phyloP scores from a whole-genome alignment of 2,888 invertebrate species.

The Athetis lepigone region DNA sequence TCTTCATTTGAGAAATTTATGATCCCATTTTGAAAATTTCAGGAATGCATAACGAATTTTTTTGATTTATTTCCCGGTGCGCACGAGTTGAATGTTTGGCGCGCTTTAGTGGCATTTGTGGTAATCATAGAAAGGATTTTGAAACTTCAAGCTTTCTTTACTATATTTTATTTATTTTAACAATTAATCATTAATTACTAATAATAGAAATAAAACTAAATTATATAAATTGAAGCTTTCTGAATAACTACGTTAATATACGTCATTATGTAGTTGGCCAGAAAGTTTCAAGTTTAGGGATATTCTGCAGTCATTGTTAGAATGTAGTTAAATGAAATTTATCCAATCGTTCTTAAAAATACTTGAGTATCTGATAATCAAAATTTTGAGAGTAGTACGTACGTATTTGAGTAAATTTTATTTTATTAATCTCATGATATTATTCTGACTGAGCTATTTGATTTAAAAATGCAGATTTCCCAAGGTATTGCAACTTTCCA shows the following conservation, averaged over 20 bases:
- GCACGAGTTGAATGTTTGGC: constrained; percentile 5
- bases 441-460: not conserved
- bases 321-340: not conserved
- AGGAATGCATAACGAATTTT: constrained; percentile 71
- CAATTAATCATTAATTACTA: too few species aligned
- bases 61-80: constrained; percentile 51
- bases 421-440: too few species aligned
- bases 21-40: constrained; percentile 72
- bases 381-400: too few species aligned
- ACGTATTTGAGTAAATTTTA: too few species aligned
- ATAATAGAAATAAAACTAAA: too few species aligned
- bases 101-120: constrained; percentile 9
- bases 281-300: not conserved
- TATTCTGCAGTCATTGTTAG: not conserved
- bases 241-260: too few species aligned
- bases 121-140: not conserved
- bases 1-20: constrained; percentile 83
- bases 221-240: too few species aligned
- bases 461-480: not conserved
- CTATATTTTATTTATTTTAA: too few species aligned
- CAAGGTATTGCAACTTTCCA: constrained; percentile 17
- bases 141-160: too few species aligned
- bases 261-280: too few species aligned
- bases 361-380: too few species aligned
- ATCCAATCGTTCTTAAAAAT: too few species aligned